phyloP scores from a whole-genome alignment of 2,113 vertebrate species.

The Calyptomena viridis region DNA sequence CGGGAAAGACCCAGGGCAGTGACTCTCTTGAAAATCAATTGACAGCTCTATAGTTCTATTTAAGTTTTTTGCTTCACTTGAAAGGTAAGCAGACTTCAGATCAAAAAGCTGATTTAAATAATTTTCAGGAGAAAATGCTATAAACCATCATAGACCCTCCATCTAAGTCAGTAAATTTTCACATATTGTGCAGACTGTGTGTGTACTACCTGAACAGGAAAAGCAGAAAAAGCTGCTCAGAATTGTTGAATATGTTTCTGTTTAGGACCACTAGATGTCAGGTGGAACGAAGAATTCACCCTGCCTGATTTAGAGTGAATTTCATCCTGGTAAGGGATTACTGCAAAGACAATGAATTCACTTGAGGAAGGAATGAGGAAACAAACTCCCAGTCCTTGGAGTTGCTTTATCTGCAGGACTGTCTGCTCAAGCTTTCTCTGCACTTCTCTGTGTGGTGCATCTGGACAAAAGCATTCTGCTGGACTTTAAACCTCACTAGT shows the following conservation, averaged over 20 bases:
- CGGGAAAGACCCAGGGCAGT: neutral
- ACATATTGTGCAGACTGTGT: too few species aligned
- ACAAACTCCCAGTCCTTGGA: neutral
- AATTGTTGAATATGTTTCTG: neutral
- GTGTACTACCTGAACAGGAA: accelerated
- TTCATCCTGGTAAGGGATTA: neutral
- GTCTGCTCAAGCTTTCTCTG: neutral
- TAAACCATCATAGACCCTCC: neutral
- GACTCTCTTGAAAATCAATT: neutral
- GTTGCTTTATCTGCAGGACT: neutral
- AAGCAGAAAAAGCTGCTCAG: neutral
- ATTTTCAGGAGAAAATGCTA: neutral
- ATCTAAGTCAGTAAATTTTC: neutral
- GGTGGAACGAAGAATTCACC: neutral
- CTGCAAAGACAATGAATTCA: neutral
- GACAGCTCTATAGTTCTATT: neutral
- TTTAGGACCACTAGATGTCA: slow-evolving; percentile 68
- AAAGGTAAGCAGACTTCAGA: neutral
- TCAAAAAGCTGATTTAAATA: neutral
- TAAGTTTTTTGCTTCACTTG: neutral
- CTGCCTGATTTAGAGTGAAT: neutral
- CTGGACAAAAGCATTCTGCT: neutral
- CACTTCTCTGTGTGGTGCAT: neutral
- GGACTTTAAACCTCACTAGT: neutral
- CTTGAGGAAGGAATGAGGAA: neutral